These are phyloP conservation scores for Epiblema foenella DNA, from an alignment of 2,888 invertebrate species.

Conservation along the genomic window DNA sequence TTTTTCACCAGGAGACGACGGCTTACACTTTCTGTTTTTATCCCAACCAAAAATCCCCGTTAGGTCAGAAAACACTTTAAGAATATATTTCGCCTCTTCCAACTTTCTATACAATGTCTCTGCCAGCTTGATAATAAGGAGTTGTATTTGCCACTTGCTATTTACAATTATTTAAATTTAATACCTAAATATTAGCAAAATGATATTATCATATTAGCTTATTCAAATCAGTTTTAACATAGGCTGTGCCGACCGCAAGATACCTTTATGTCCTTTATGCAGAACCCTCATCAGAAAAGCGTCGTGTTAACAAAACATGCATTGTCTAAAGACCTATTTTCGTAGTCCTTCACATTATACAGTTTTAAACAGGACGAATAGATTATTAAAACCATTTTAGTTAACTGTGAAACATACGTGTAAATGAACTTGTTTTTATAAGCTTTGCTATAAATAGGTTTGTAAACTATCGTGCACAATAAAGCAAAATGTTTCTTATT, in stretches of 20 bases:
- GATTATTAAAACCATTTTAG: background rate
- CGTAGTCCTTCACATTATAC: constrained; percentile 54
- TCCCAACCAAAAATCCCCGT: background rate
- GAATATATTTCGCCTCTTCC: background rate
- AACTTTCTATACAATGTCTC: background rate
- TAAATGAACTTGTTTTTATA: background rate
- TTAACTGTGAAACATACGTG: background rate
- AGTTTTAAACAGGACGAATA: background rate
- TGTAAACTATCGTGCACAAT: background rate
- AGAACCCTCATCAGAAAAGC: constrained; percentile 63
- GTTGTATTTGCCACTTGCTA: background rate
- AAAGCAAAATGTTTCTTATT: background rate
- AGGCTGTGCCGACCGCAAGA: constrained; percentile 37
- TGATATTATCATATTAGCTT: constrained; percentile 38
- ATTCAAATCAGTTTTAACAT: constrained; percentile 43
- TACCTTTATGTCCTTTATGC: constrained; percentile 46
- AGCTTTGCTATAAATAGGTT: background rate
- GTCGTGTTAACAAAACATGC: constrained; percentile 75
- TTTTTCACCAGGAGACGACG: too few species aligned
- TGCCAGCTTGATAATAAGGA: too few species aligned
- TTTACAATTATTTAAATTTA: background rate
- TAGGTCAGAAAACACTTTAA: background rate
- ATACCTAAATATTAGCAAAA: constrained; percentile 19
- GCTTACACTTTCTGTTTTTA: background rate
- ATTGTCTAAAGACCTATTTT: constrained; percentile 77